These are phyloP conservation scores for Saccostrea glomerata DNA, from an alignment of 1,140 invertebrate genomes.

Conservation along the genomic window DNA sequence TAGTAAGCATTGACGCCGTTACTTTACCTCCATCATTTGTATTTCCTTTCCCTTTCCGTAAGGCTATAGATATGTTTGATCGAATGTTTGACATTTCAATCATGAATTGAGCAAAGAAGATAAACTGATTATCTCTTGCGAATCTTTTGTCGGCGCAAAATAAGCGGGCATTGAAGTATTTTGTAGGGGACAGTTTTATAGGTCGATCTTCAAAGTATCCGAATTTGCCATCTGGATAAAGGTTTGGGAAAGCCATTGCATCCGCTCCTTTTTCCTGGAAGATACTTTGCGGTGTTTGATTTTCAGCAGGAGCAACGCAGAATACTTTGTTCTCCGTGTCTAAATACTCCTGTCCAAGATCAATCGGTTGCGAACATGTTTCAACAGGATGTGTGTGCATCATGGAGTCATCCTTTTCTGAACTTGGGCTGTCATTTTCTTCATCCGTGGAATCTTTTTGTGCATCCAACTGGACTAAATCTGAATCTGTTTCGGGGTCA, in stretches of 20 bases:
- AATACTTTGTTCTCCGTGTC: conserved; percentile 42
- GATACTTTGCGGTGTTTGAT: not conserved
- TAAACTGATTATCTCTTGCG: conserved; percentile 9
- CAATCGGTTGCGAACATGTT: conserved; percentile 31
- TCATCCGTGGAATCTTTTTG: too few species aligned
- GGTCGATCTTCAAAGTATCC: conserved; percentile 10
- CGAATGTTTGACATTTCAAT: conserved; percentile 6
- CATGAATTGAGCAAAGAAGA: conserved; percentile 41
- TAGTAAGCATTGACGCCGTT: conserved; percentile 30
- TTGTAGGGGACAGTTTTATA: not conserved
- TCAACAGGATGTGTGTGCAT: not conserved
- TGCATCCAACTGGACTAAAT: too few species aligned
- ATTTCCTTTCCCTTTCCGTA: not conserved
- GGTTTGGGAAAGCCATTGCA: conserved; percentile 39
- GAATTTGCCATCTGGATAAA: conserved; percentile 40
- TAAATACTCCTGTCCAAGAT: conserved; percentile 34
- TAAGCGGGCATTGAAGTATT: conserved; percentile 41
- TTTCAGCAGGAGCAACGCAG: conserved; percentile 40
- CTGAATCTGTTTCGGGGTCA: too few species aligned
- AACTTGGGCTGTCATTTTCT: too few species aligned
- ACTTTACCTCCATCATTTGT: not conserved
- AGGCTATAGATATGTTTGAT: conserved; percentile 33
- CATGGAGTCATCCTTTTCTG: not conserved
- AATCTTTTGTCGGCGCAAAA: conserved; percentile 27
- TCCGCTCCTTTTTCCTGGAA: conserved; percentile 20